Conservation (phyloP, 1,140 invertebrate species). For the Drosophila ambigua region DNA sequence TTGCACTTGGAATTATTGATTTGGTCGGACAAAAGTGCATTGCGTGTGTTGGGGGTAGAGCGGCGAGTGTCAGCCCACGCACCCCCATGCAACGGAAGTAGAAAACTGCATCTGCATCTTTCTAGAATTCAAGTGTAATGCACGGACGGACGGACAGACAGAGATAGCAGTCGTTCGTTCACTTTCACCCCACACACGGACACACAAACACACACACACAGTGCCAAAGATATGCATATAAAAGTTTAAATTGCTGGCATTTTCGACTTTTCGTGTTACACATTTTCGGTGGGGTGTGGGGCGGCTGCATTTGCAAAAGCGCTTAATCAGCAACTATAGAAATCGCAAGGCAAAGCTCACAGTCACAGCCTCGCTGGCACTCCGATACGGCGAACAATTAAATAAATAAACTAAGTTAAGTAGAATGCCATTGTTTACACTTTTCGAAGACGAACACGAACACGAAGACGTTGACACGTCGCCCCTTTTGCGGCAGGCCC, state of each 20-base stretch:
- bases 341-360: conserved; percentile 14
- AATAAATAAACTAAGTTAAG: conserved; percentile 54
- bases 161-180: conserved; percentile 54
- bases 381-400: conserved; percentile 28
- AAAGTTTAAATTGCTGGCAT: conserved; percentile 67
- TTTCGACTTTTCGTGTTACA: conserved; percentile 60
- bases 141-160: conserved; percentile 2
- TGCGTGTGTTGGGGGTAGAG: no score
- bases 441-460: conserved; percentile 34
- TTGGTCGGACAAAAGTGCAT: no score
- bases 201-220: conserved; percentile 22
- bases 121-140: conserved; percentile 23
- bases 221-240: conserved; percentile 16
- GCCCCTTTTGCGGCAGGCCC: conserved; percentile 63
- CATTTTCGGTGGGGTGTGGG: conserved; percentile 17
- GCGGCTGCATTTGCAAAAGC: conserved; percentile 55
- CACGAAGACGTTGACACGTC: conserved; percentile 70
- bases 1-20: no score
- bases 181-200: conserved; percentile 65
- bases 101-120: no score
- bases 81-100: no score
- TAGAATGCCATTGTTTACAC: conserved; percentile 68
- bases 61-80: no score
- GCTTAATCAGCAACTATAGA: conserved; percentile 49
- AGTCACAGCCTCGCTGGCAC: conserved; percentile 5